Percentiles rank a stretch among this genome's conserved stretches.
Conservation (phyloP, 2,113 vertebrate species). For the Pyxicephalus adspersus region DNA sequence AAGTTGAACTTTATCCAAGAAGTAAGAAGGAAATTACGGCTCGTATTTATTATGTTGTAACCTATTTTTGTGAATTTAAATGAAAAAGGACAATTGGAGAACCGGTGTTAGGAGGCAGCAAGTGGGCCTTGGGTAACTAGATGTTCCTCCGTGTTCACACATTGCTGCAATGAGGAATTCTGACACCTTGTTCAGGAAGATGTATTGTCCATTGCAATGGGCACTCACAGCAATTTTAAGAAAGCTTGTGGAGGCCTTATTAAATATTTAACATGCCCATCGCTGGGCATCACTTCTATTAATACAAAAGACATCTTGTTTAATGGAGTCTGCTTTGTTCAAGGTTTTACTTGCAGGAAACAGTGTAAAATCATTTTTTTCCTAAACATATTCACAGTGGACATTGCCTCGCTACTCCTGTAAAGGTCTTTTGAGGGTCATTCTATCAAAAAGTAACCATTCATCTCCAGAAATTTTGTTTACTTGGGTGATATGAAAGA, state of each 20-base stretch:
- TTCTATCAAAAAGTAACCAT: background rate
- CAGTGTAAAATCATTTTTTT: background rate
- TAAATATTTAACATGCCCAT: slow-evolving; percentile 54
- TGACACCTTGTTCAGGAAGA: slow-evolving; percentile 54
- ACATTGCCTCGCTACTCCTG: background rate
- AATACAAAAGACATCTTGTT: slow-evolving; percentile 50
- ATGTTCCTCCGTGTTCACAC: slow-evolving; percentile 9
- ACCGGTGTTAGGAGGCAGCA: background rate
- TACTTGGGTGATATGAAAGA: background rate
- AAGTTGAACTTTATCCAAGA: background rate
- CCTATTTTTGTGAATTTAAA: slow-evolving; percentile 25
- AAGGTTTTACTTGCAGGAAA: slow-evolving; percentile 32
- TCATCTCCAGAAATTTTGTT: background rate
- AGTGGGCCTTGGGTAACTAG: slow-evolving; percentile 1
- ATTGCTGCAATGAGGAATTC: slow-evolving; percentile 41
- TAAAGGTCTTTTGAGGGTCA: slow-evolving; percentile 35
- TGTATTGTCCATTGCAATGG: slow-evolving; percentile 52
- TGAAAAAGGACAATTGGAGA: slow-evolving; percentile 17
- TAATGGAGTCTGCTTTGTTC: slow-evolving; percentile 49
- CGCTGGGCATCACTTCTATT: slow-evolving; percentile 47
- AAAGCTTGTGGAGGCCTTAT: slow-evolving; percentile 49
- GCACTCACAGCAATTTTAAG: slow-evolving; percentile 55
- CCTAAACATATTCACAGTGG: background rate
- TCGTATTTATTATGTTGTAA: background rate
- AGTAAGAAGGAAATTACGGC: background rate